Evolutionary conservation across 64 coral and sea anemone genomes (phyloP).

Genomic region (Platygyra sinensis): DNA sequence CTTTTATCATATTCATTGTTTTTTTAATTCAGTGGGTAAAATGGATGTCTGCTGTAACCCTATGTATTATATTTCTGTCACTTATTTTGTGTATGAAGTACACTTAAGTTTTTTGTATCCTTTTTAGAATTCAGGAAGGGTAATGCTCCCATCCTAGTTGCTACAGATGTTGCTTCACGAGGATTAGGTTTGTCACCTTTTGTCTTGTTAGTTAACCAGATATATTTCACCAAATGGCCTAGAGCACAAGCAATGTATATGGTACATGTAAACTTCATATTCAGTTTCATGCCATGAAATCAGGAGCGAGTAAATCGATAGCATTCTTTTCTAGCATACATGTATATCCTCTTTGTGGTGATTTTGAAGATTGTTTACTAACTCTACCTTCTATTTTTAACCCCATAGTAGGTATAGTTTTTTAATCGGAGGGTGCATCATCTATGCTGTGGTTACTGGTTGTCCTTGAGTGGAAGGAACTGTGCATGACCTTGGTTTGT

Average conservation of each 20-base stretch:
- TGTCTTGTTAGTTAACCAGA: not conserved
- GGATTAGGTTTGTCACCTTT: conserved; percentile 90
- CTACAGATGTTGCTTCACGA: conserved; percentile 98
- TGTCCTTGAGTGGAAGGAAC: conserved; percentile 48
- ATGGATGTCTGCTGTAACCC: too few relatives aligned
- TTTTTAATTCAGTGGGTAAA: too few relatives aligned
- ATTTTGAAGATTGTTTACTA: not conserved
- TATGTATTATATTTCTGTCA: not conserved
- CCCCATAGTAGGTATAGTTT: conserved; percentile 38
- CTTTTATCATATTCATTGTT: too few relatives aligned
- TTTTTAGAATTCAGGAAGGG: conserved; percentile 91
- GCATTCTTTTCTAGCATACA: not conserved
- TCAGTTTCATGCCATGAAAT: too few relatives aligned
- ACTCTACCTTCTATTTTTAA: conserved; percentile 43
- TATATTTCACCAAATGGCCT: too few relatives aligned
- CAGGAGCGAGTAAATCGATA: not conserved
- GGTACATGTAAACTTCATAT: too few relatives aligned
- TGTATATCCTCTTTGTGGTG: not conserved
- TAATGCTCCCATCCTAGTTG: conserved; percentile 96
- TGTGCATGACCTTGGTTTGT: conserved; percentile 55
- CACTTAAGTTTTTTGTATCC: not conserved
- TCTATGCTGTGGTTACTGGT: conserved; percentile 47
- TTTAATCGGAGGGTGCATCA: conserved; percentile 52
- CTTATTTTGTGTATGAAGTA: not conserved
- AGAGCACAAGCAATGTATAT: too few relatives aligned